phyloP scores from a whole-genome alignment of 1,140 invertebrate species.

The Leguminivora glycinivorella region DNA sequence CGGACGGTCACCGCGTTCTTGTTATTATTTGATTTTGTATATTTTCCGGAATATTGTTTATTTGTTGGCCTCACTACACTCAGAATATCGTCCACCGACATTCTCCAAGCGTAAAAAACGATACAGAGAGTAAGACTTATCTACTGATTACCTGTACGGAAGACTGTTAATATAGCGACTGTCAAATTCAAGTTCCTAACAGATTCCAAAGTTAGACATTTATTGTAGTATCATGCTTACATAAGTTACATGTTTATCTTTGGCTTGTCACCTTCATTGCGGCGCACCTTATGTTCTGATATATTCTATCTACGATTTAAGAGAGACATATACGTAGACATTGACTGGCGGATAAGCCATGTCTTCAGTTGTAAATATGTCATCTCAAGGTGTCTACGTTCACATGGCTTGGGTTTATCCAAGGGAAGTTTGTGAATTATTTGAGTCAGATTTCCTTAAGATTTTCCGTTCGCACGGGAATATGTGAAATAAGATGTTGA shows the following conservation, averaged over 20 bases:
- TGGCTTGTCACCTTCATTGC: not conserved
- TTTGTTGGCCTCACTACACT: no score
- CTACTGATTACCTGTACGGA: no score
- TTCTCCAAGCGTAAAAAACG: no score
- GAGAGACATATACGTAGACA: not conserved
- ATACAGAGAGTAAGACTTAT: no score
- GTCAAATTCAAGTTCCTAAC: no score
- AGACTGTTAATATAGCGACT: no score
- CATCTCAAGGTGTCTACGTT: slow-evolving; percentile 1
- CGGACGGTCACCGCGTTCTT: not conserved
- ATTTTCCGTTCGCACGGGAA: not conserved
- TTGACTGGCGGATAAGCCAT: not conserved
- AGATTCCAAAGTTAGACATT: no score
- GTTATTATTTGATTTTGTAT: no score
- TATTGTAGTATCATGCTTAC: no score
- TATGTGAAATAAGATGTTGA: not conserved
- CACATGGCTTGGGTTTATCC: not conserved
- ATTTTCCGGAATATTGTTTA: no score
- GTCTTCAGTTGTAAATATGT: not conserved
- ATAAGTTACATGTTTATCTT: not conserved
- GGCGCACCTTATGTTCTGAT: not conserved
- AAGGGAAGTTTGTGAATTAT: not conserved
- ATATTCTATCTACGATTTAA: not conserved
- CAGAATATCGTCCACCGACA: no score
- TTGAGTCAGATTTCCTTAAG: not conserved